A percentile compares a stretch with the other conserved stretches of the same genome.
Conservation (phyloP, 64 coral and sea anemone genomes). For the Anthopleura sola region DNA sequence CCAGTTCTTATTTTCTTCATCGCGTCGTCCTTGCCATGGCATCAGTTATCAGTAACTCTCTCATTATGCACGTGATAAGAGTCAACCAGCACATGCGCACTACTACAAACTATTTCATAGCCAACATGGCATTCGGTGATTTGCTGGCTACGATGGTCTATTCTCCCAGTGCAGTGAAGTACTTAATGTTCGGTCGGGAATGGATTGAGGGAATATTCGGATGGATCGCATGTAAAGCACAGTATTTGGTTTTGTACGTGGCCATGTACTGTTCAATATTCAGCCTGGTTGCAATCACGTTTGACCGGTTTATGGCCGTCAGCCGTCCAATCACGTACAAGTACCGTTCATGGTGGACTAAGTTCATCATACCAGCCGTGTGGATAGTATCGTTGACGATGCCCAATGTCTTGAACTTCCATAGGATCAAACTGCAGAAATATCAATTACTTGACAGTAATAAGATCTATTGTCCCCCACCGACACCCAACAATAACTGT, state of each 20-base stretch:
- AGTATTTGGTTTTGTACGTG: not conserved
- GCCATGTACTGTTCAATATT: slow-evolving; percentile 9
- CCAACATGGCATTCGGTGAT: slow-evolving; percentile 5
- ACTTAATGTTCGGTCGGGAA: not conserved
- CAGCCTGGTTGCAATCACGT: slow-evolving; percentile 28
- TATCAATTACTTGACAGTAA: not conserved
- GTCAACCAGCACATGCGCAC: slow-evolving; percentile 12
- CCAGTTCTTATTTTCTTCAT: not conserved
- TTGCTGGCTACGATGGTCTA: not conserved
- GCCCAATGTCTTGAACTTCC: not conserved
- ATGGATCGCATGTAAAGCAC: too few relatives aligned
- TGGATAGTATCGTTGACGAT: slow-evolving; percentile 6
- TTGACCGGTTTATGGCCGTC: slow-evolving; percentile 36
- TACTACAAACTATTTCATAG: not conserved
- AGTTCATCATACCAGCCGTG: not conserved
- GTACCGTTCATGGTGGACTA: slow-evolving; percentile 17
- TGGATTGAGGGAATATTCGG: not conserved
- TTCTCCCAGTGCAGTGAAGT: not conserved
- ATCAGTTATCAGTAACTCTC: not conserved
- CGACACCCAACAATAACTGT: not conserved
- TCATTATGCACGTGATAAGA: slow-evolving; percentile 12
- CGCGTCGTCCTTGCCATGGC: not conserved
- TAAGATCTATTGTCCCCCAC: not conserved
- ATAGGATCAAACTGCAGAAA: not conserved
- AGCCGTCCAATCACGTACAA: slow-evolving; percentile 24